Evolutionary conservation across 2,888 invertebrate species (phyloP), one percentile per base, ranked within the genome.

Genomic region (Spodoptera picta): DNA sequence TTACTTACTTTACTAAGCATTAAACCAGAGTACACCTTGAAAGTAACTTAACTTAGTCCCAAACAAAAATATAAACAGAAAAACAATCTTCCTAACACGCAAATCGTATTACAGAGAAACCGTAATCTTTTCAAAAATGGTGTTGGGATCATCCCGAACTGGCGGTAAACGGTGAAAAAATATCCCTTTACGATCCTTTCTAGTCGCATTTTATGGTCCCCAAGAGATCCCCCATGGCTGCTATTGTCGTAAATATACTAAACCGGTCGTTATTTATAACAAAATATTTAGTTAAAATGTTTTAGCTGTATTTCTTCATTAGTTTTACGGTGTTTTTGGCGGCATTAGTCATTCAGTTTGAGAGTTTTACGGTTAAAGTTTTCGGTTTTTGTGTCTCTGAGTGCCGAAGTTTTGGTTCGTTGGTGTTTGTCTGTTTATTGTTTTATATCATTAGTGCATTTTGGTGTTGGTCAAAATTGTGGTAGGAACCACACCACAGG

Each of bases 151-250:
- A 48, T 69, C 77, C 65, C 61, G 55, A 41, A 36, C 48, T 52
- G 69, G 42, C 46, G 31, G 11, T 14, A 65, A 74, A 61, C 64
- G 67, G 60, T 52, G 55, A 76, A 80, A 79, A 79, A 67, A 72
- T 36, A 36, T 58, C 65, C 70, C 49, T 69, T 73, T 56, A 61
- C 50, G 45, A 24, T 62, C 68, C 62, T 65, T 36, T 27, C 10
- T 65, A 72, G 69, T 72, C 64, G 56, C 52, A 12, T 60, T 76
- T 72, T 76, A 80, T 80, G 24, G 67, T 60, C 44, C 76, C 69
- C 70, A 14, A 2, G 60, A 64, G 74, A 47, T 44, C 36, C 49
- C 24, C 51, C 48, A 43, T 48, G 4, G 46, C 44, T 31, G 59
- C 19, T 41, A 41, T 6, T 27, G 42, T 46, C 69, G 71, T 80